phyloP scores from a whole-genome alignment of 2,113 vertebrate species.

The Ranitomeya variabilis region DNA sequence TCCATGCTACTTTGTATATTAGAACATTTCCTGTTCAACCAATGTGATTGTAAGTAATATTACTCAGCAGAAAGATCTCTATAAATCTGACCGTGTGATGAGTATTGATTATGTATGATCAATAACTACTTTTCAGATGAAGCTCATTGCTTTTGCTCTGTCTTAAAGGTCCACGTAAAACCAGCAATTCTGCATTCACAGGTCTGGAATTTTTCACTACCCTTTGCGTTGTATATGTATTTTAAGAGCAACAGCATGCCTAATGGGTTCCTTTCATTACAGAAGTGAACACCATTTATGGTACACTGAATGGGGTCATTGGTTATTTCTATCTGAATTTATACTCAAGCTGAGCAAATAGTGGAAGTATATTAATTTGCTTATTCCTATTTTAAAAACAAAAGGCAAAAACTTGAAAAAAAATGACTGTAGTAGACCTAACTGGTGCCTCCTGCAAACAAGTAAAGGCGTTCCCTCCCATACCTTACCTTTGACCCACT shows the following conservation, averaged over 20 bases:
- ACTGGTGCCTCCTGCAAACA: not conserved
- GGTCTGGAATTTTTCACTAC: not conserved
- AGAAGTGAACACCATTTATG: not conserved
- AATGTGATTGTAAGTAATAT: not conserved
- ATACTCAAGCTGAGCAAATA: not conserved
- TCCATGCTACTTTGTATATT: not conserved
- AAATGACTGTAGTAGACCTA: no score
- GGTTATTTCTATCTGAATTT: not conserved
- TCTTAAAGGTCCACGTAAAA: not conserved
- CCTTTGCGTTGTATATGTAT: not conserved
- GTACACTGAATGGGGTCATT: not conserved
- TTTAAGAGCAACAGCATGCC: not conserved
- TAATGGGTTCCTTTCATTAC: not conserved
- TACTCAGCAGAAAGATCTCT: not conserved
- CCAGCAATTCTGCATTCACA: not conserved
- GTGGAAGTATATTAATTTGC: not conserved
- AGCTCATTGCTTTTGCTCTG: not conserved
- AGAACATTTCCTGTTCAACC: not conserved
- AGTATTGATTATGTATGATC: not conserved
- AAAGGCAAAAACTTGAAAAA: not conserved
- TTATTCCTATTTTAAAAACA: not conserved
- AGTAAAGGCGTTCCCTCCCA: not conserved
- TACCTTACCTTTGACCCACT: not conserved
- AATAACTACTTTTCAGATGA: not conserved
- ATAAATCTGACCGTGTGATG: not conserved